These are phyloP conservation scores for Drosophila recens DNA, from an alignment of 2,888 invertebrate species.

Conservation along the genomic window DNA sequence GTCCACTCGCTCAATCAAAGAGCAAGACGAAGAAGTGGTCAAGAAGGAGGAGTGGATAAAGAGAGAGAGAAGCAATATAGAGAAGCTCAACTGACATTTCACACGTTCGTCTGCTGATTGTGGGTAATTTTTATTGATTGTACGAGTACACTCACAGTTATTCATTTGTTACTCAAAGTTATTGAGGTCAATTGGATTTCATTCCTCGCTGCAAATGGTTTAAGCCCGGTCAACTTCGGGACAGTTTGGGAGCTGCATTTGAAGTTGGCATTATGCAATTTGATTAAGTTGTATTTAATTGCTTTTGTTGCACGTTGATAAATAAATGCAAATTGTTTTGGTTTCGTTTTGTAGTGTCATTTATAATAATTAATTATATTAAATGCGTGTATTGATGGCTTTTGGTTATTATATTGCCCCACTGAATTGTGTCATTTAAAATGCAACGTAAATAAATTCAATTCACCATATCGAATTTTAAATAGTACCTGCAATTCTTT, in stretches of 20 bases:
- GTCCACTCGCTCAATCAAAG: slow-evolving; percentile 14
- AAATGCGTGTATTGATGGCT: slow-evolving; percentile 44
- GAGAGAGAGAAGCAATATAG: slow-evolving; percentile 5
- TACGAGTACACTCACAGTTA: slow-evolving; percentile 22
- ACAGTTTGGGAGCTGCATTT: slow-evolving; percentile 52
- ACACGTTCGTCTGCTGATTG: slow-evolving; percentile 40
- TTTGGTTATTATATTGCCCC: slow-evolving; percentile 27
- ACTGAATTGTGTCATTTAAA: slow-evolving; percentile 41
- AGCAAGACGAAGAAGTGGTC: background rate
- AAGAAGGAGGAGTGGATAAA: background rate
- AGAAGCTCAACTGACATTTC: slow-evolving; percentile 17
- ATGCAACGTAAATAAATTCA: slow-evolving; percentile 39
- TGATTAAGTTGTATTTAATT: slow-evolving; percentile 77
- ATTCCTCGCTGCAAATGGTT: slow-evolving; percentile 24
- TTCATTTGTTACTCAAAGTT: slow-evolving; percentile 16
- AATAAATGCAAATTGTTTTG: slow-evolving; percentile 66
- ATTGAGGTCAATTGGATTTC: slow-evolving; percentile 64
- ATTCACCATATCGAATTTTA: slow-evolving; percentile 17
- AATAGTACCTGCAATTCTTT: background rate
- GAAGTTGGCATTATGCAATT: slow-evolving; percentile 69
- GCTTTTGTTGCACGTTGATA: slow-evolving; percentile 67
- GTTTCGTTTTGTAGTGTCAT: slow-evolving; percentile 49
- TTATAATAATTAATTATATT: slow-evolving; percentile 69
- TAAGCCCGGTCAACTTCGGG: background rate
- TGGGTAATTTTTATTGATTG: slow-evolving; percentile 65